phyloP scores from a whole-genome alignment of 2,113 vertebrate species.

The Gymnorhina tibicen region DNA sequence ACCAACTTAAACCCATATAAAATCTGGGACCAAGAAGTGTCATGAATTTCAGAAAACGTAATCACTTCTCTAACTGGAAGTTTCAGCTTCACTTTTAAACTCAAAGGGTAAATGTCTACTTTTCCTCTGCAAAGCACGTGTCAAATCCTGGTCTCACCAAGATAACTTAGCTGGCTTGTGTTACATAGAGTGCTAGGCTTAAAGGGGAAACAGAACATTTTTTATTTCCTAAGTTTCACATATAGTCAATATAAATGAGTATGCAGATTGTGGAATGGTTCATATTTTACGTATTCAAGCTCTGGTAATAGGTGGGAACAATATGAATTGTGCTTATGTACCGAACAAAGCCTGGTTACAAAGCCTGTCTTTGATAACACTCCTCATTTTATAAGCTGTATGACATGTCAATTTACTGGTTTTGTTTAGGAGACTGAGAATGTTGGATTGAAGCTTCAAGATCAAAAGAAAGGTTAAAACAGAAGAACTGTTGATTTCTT shows the following conservation, averaged over 20 bases:
- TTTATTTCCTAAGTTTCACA: slow-evolving; percentile 61
- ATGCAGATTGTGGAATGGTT: slow-evolving; percentile 64
- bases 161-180: background rate
- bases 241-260: slow-evolving; percentile 62
- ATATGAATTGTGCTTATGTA: slow-evolving; percentile 62
- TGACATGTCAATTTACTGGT: slow-evolving; percentile 69
- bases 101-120: background rate
- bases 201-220: slow-evolving; percentile 67
- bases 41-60: background rate
- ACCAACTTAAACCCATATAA: background rate
- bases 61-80: background rate
- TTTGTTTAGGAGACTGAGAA: slow-evolving; percentile 40
- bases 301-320: slow-evolving; percentile 59
- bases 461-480: slow-evolving; percentile 65
- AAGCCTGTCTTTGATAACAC: slow-evolving; percentile 59
- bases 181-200: background rate
- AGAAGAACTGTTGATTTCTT: slow-evolving; percentile 1
- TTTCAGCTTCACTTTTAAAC: background rate
- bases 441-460: slow-evolving; percentile 62
- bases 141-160: background rate
- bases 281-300: slow-evolving; percentile 57
- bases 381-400: slow-evolving; percentile 62
- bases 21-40: background rate
- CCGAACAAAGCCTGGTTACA: background rate
- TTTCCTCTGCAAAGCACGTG: background rate